These are phyloP conservation scores for Enoplosus armatus DNA, from an alignment of 2,797 vertebrate species.

Conservation along the genomic window DNA sequence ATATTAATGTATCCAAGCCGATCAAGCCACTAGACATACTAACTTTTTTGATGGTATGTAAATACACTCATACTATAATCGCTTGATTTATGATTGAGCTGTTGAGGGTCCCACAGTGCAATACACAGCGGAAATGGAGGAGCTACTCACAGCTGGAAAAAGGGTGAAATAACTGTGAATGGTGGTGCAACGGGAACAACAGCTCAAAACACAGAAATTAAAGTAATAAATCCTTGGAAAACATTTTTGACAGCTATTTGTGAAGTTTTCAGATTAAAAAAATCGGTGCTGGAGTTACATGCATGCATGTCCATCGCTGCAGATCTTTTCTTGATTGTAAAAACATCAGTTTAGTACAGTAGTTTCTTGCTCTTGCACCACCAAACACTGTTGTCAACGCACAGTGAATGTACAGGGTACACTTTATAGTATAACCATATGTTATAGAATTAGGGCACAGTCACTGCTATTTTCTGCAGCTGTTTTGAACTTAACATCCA, in stretches of 20 bases:
- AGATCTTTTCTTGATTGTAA: background rate
- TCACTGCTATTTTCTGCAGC: conserved; percentile 10
- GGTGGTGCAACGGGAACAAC: conserved; percentile 1
- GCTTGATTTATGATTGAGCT: conserved; percentile 32
- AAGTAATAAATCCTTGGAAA: conserved; percentile 12
- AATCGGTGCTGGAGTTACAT: background rate
- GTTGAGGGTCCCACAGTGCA: conserved; percentile 23
- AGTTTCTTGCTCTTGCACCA: background rate
- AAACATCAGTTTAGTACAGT: background rate
- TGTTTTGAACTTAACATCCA: conserved; percentile 15
- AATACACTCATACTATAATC: conserved; percentile 20
- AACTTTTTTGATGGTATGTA: conserved; percentile 2
- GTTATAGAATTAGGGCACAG: background rate
- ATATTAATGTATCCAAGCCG: background rate
- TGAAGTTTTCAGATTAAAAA: background rate
- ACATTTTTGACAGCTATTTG: background rate
- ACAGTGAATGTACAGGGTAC: background rate
- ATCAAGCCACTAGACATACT: background rate
- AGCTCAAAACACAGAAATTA: conserved; percentile 30
- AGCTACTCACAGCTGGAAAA: conserved; percentile 44
- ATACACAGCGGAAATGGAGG: conserved; percentile 26
- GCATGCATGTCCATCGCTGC: background rate
- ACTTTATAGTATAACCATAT: background rate
- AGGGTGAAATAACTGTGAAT: conserved; percentile 15
- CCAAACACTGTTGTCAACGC: background rate